Base-by-base conservation (phyloP, 1,140 invertebrate species). In the Cherax destructor region DNA sequence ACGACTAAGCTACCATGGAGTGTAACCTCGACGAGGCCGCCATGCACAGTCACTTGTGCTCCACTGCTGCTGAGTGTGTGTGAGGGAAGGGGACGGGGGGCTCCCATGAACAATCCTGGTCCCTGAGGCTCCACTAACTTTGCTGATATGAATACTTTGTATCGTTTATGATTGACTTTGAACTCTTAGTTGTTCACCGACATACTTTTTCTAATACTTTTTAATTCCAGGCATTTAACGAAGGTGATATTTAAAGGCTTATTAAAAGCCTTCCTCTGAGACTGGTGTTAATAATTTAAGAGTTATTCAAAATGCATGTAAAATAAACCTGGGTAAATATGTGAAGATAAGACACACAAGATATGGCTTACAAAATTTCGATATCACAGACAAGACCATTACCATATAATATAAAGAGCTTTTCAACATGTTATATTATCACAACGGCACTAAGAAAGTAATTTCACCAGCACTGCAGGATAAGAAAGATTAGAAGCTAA, bases 321-420 rank as follows among this genome's bases (percentile, higher is more conserved):
- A 74, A 41, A 2, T 41, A 41, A 41, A 41, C 30, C 2, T 41
- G 0, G 30, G 30, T 41, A 41, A 41, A 41, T 41, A 74, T 74
- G 11, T 11, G 6, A 65, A 65, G 24, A 74, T 74, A 30, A 74
- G 11, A 74, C 65, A 74, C 18, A 65, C 61, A 74, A 74, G 69
- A 74, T 11, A 30, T 30, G 24, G 69, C 11, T 30, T 30, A 74
- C 9, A 30, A 30, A 74, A 30, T 74, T 24, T 74, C 69, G 24
- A 30, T 74, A 74, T 74, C 69, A 74, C 69, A 74, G 69, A 24
- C 69, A 74, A 74, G 69, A 74, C 69, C 69, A 74, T 74, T 74
- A 74, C 69, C n/a, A 21, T 74, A 74, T 10, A 74, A 30, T 74
- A 74, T 74, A 16, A 74, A 74, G 24, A 10, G 69, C 9, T 24